Evolutionary conservation across 2,797 vertebrate species (phyloP).

Genomic region (Apodemus agrarius): DNA sequence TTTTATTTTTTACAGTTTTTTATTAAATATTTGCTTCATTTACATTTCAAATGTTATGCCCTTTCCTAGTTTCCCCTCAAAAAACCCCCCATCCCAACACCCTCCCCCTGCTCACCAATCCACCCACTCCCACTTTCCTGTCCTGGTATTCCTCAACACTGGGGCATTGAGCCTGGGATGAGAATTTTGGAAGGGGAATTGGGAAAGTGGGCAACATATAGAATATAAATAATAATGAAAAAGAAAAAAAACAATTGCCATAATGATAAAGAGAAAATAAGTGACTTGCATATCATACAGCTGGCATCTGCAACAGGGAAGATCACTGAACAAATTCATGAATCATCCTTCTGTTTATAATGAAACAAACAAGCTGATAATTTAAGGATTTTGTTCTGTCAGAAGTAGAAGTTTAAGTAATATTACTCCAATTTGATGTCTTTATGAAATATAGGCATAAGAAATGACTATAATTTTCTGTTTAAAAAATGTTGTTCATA

Average conservation of each 20-base stretch:
- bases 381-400: conserved; percentile 44
- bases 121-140: too few relatives aligned
- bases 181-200: neutral
- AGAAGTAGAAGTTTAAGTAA: conserved; percentile 12
- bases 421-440: neutral
- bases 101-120: too few relatives aligned
- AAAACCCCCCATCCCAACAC: too few relatives aligned
- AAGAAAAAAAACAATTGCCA: neutral
- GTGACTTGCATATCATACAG: neutral
- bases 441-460: neutral
- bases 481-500: neutral
- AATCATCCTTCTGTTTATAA: conserved; percentile 9
- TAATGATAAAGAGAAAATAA: neutral
- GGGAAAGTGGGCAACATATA: neutral
- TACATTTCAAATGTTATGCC: too few relatives aligned
- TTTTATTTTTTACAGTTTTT: too few relatives aligned
- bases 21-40: too few relatives aligned
- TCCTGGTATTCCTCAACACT: too few relatives aligned
- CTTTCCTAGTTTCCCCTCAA: too few relatives aligned
- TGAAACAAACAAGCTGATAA: conserved; percentile 22
- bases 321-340: neutral
- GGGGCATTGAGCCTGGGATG: too few relatives aligned
- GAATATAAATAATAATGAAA: neutral
- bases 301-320: conserved; percentile 31
- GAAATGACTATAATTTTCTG: conserved; percentile 14